A percentile compares a stretch with the other conserved stretches of the same genome.
Conservation (phyloP, 1,140 invertebrate genomes). For the Scaptomyza graminum region DNA sequence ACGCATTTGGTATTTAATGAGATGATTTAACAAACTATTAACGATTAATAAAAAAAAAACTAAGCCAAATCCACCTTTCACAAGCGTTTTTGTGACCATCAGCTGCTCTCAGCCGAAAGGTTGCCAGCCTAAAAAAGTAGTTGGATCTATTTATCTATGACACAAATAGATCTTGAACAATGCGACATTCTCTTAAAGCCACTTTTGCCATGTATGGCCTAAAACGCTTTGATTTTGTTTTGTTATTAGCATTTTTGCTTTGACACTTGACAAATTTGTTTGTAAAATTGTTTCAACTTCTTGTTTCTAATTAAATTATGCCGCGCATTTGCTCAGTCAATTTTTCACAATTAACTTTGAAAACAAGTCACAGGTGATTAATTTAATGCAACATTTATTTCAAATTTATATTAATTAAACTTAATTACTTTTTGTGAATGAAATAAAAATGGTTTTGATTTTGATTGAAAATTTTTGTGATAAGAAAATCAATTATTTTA, state of each 20-base stretch:
- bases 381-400: constrained; percentile 50
- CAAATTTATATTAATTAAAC: too few relatives aligned
- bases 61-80: constrained; percentile 36
- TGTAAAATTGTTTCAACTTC: constrained; percentile 53
- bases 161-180: constrained; percentile 30
- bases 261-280: constrained; percentile 65
- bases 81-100: constrained; percentile 39
- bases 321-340: constrained; percentile 67
- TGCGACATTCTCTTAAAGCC: constrained; percentile 57
- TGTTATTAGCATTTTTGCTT: constrained; percentile 6
- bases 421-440: constrained; percentile 25
- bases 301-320: constrained; percentile 8
- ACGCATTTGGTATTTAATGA: too few relatives aligned
- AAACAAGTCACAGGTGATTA: constrained; percentile 43
- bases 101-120: constrained; percentile 19
- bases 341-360: constrained; percentile 79
- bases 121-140: constrained; percentile 32
- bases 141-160: constrained; percentile 31
- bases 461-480: constrained; percentile 68
- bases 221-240: not conserved
- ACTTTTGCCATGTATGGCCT: constrained; percentile 61
- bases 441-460: constrained; percentile 62
- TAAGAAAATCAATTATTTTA: constrained; percentile 24
- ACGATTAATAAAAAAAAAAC: constrained; percentile 49
- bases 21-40: not conserved